Evolutionary conservation across 2,888 invertebrate species (phyloP), one percentile per base, ranked within the genome.

Genomic region (Drosophila suboccidentalis): DNA sequence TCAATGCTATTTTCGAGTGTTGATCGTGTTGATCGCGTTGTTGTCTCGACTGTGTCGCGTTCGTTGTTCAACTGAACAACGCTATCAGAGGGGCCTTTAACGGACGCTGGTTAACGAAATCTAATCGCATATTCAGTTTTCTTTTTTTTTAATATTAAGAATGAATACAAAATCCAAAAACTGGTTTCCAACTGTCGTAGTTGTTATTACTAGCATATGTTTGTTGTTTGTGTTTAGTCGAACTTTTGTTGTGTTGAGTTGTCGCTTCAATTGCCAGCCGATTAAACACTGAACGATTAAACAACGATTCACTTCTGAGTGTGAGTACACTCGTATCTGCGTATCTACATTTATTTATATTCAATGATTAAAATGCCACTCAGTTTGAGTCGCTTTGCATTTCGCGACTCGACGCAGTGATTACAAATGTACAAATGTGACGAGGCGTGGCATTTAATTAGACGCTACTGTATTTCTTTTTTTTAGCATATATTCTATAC

Each of bases 41-140:
- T 51, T 78, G 83, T 73, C 65, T 73, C 65, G 67, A 51, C 62
- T 62, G 46, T 53, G 49, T 55, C 17, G 75, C 65, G 53, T 55
- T 51, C 65, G 72, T 59, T 57, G 57, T 47, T 55, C 38, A 63
- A 84, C 83, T 84, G 69, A 36, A 26, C 26, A 26, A 26, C 26
- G 65, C 50, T 69, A 64, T 58, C 46, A 59, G 13, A 38, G 36
- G 38, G 17, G 36, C 32, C 15, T n/a, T n/a, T 15, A 11, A 49
- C 54, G 26, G 54, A 17, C 50, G 39, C 55, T 58, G 74, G 64
- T 69, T 64, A 74, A 61, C 62, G 54, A 69, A 29, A 49, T 11
- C n/a, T 32, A 32, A 78, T 65, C 83, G 73, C 64, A 62, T 29
- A 64, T 74, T 78, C 22, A 61, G 60, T 57, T 61, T 71, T 32